Evolutionary conservation across 2,888 invertebrate species (phyloP), one percentile per base, ranked within the genome.

Genomic region (Cosmia pyralina): DNA sequence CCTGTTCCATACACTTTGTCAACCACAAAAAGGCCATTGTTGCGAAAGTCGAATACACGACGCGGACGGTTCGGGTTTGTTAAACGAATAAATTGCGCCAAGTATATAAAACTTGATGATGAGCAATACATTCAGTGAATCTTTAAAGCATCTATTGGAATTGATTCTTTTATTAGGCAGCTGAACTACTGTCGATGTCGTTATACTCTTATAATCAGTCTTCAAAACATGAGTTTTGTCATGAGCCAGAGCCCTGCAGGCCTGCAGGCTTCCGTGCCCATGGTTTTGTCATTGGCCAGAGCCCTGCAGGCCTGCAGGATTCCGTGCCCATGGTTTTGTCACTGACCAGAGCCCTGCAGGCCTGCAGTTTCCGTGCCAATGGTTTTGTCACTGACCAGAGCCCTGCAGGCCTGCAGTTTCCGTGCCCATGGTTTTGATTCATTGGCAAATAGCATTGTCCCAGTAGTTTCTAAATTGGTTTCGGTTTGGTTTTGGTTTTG

Each of bases 51-150:
- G 28, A 57, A 38, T 28, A 22, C 7, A 55, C 46, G 41, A 17
- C 34, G 41, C 48, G 38, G 28, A n/a, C 48, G 50, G 28, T 41
- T 63, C 13, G 48, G 34, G 19, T 38, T 50, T 48, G 65, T 38
- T 70, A 41, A 64, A 75, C 15, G 28, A 53, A 63, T 66, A 28
- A 59, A 69, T 67, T 44, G 73, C 15, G 60, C 11, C 11, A n/a
- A 53, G 28, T 28, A 28, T 66, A 53, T 28, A 59, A 28, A 48
- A 22, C 4, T 10, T 75, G 48, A 66, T 38, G 34, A 38, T 41
- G n/a, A 52, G 44, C 19, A 58, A 46, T 72, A 52, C 38, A 72
- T 11, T 55, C 34, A 44, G 62, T 60, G 11, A 52, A 34, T 74
- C 10, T 67, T 19, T 11, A 22, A 15, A 50, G 8, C 28, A 17